phyloP scores from a whole-genome alignment of 2,888 invertebrate genomes.

The Heterodera filipjevi region DNA sequence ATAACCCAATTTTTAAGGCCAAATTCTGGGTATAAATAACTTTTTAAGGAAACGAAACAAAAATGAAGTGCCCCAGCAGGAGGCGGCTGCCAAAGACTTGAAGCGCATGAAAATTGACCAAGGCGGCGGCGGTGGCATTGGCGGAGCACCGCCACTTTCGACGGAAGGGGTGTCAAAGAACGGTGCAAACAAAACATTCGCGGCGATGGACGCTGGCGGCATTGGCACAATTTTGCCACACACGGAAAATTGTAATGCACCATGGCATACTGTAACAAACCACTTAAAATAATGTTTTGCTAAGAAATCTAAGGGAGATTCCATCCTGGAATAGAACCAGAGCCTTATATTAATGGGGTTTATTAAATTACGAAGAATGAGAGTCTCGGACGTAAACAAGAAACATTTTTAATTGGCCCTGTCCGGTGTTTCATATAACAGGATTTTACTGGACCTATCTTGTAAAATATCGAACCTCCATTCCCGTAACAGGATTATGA shows the following conservation, averaged over 20 bases:
- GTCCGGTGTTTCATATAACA: too few species aligned
- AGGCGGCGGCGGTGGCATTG: not conserved
- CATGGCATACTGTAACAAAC: too few species aligned
- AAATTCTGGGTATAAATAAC: not conserved
- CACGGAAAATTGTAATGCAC: not conserved
- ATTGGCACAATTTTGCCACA: not conserved
- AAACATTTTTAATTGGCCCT: too few species aligned
- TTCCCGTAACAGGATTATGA: too few species aligned
- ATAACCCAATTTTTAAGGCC: too few species aligned
- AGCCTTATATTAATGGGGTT: too few species aligned
- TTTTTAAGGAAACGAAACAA: conserved; percentile 10
- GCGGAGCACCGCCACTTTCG: not conserved
- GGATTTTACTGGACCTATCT: not conserved
- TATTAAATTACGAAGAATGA: too few species aligned
- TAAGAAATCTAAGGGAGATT: too few species aligned
- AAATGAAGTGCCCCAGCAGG: conserved; percentile 13
- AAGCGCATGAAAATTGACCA: conserved; percentile 31
- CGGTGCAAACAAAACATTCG: not conserved
- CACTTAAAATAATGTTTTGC: too few species aligned
- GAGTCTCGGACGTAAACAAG: too few species aligned
- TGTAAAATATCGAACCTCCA: too few species aligned
- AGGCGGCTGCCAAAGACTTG: conserved; percentile 14
- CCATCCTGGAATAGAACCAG: too few species aligned
- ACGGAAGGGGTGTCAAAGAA: not conserved
- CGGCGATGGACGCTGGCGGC: not conserved